Evolutionary conservation across 1,140 invertebrate species (phyloP).

Genomic region (Chelonus insularis): DNA sequence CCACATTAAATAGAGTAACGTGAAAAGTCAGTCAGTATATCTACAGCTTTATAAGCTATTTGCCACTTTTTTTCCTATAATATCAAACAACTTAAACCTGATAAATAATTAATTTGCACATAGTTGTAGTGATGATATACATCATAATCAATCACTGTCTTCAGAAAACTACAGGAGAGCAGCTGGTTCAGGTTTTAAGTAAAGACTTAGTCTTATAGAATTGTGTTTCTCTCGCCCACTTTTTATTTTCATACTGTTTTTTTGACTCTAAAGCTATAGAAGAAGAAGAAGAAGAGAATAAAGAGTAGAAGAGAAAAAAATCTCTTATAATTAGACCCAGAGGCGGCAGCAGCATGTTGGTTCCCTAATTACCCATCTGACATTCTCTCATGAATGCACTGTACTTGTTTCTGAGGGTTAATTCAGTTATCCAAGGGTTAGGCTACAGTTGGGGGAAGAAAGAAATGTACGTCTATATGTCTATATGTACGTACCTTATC

Average conservation of each 20-base stretch:
- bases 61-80: too few relatives aligned
- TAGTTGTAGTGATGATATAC: not conserved
- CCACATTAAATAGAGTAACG: not conserved
- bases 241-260: not conserved
- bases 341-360: slow-evolving; percentile 52
- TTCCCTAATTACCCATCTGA: slow-evolving; percentile 58
- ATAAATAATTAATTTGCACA: not conserved
- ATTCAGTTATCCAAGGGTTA: slow-evolving; percentile 27
- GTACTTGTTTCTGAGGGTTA: slow-evolving; percentile 25
- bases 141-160: not conserved
- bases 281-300: slow-evolving; percentile 18
- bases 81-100: too few relatives aligned
- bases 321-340: slow-evolving; percentile 58
- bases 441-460: not conserved
- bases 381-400: slow-evolving; percentile 48
- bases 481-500: too few relatives aligned
- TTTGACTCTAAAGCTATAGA: not conserved
- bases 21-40: not conserved
- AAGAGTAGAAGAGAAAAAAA: slow-evolving; percentile 29
- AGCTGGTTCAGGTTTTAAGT: not conserved
- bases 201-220: not conserved
- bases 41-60: not conserved
- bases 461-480: not conserved
- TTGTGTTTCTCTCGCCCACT: not conserved
- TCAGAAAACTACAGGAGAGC: not conserved